These are phyloP conservation scores for Eupeodes corollae DNA, from an alignment of 1,140 invertebrate species.

Conservation along the genomic window DNA sequence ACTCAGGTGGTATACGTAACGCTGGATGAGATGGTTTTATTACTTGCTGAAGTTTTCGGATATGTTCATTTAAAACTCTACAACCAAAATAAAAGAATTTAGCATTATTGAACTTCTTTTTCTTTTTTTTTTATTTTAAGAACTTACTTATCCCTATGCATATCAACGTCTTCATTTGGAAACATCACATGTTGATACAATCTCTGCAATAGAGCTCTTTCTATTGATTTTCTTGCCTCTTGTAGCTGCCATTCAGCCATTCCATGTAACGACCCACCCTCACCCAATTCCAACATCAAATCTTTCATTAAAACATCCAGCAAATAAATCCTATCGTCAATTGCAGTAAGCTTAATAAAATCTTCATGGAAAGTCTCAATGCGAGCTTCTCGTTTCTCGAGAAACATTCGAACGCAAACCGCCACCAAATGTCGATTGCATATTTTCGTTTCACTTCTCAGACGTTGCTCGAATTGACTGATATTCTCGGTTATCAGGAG, in stretches of 20 bases:
- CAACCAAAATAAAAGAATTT: conserved; percentile 1
- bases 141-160: conserved; percentile 77
- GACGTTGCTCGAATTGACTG: conserved; percentile 54
- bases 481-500: conserved; percentile 69
- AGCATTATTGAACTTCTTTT: neutral
- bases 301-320: conserved; percentile 51
- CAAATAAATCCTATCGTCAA: conserved; percentile 73
- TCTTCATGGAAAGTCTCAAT: conserved; percentile 60
- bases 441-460: conserved; percentile 58
- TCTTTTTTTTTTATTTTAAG: neutral
- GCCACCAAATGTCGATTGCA: conserved; percentile 68
- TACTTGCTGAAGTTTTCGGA: conserved; percentile 66
- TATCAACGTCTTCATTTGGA: conserved; percentile 93
- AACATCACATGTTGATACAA: conserved; percentile 90
- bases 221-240: conserved; percentile 58
- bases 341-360: conserved; percentile 59
- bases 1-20: conserved; percentile 67
- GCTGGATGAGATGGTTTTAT: conserved; percentile 77
- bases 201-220: conserved; percentile 71
- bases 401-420: conserved; percentile 66
- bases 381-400: conserved; percentile 57
- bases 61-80: conserved; percentile 77
- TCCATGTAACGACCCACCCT: conserved; percentile 38
- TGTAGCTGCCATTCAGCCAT: conserved; percentile 57
- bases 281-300: conserved; percentile 27